Percentiles rank a stretch among this genome's conserved stretches.
Conservation (phyloP, 2,888 invertebrate species). For the Tipula vernalis region DNA sequence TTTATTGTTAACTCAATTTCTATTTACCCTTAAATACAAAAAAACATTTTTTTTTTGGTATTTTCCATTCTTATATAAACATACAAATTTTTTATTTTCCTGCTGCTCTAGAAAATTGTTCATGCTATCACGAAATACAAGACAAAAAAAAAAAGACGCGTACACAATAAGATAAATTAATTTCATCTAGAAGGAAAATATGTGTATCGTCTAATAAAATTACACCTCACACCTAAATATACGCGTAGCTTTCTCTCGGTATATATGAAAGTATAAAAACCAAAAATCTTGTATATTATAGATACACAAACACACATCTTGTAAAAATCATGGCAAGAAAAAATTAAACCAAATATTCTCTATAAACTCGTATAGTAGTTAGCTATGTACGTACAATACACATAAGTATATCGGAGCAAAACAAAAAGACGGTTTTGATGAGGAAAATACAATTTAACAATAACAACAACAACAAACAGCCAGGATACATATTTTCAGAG, state of each 20-base stretch:
- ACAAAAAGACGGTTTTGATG: neutral
- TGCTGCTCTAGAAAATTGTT: neutral
- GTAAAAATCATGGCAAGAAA: neutral
- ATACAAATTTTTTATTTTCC: neutral
- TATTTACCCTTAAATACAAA: neutral
- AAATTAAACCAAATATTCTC: neutral
- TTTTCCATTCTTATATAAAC: neutral
- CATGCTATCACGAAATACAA: neutral
- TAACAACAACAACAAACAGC: neutral
- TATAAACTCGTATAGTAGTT: neutral
- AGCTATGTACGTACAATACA: no score
- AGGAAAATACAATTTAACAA: neutral
- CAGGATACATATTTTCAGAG: neutral
- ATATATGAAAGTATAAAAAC: neutral
- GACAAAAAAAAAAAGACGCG: neutral
- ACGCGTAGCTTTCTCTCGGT: neutral
- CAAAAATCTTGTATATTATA: neutral
- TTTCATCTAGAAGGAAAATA: neutral
- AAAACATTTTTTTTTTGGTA: neutral
- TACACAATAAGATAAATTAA: neutral
- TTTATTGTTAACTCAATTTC: constrained; percentile 4
- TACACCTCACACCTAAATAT: neutral
- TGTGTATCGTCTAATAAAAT: neutral
- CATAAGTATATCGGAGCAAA: neutral
- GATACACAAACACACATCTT: neutral